Base-by-base conservation (phyloP, 2,888 invertebrate species). In the Pemphredon lugubris region DNA sequence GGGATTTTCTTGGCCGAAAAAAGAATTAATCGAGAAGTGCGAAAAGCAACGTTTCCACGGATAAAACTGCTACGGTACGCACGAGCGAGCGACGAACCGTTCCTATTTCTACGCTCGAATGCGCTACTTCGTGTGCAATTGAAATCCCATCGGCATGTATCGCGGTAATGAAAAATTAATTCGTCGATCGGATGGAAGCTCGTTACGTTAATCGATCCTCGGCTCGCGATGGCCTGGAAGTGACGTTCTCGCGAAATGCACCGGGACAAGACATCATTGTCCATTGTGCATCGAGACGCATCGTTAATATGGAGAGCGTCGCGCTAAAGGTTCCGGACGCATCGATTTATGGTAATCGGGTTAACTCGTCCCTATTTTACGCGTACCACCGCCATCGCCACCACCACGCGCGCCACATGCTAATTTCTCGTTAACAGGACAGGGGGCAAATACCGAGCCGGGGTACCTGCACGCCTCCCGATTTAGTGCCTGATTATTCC, bases 311-410 rank as follows among this genome's bases (percentile, higher is more conserved):
- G 50, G 40, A n/a, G n/a, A n/a, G n/a, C n/a, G n/a, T n/a, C n/a
- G n/a, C n/a, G n/a, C n/a, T 14, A 54, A 67, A 70, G 60, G 40
- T 40, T 47, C 44, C 39, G 47, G 23, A 37, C 14, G 37, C 66
- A 78, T 78, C 78, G 78, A 78, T 78, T 78, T 79, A 75, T 73
- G 78, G 64, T 79, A 75, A 78, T 78, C 70, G 54, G 53, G 64
- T 69, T 64, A 79, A 75, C 71, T 79, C 65, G 66, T 60, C 73
- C 53, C 57, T 54, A 75, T 75, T 79, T 78, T 67, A 73, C 63
- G 66, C 58, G 57, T 21, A 18, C 34, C n/a, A n/a, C n/a, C n/a
- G n/a, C n/a, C n/a, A n/a, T n/a, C n/a, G n/a, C n/a, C n/a, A n/a
- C 48, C 63, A 9, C 16, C 7, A 18, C 42, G 44, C 54, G 58